Conservation (phyloP, 2,113 vertebrate species). For the Alethe diademata region DNA sequence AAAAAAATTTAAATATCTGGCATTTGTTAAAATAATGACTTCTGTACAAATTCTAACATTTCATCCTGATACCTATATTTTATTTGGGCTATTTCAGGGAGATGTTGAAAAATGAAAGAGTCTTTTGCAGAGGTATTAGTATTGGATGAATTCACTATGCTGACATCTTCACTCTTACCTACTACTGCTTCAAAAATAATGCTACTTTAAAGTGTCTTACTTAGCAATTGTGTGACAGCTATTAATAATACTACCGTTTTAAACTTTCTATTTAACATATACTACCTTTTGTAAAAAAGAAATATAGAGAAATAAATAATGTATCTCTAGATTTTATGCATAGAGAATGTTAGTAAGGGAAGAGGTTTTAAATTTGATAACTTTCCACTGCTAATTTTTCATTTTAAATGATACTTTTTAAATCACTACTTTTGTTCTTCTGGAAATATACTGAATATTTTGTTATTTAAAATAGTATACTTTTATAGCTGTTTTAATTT, state of each 20-base stretch:
- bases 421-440: constrained; percentile 54
- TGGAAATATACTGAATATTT: constrained; percentile 56
- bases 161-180: constrained; percentile 2
- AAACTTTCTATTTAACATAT: constrained; percentile 47
- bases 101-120: neutral
- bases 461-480: constrained; percentile 64
- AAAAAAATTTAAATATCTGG: neutral
- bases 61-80: neutral
- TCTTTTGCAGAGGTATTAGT: neutral
- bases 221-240: constrained; percentile 23
- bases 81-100: neutral
- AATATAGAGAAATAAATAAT: neutral
- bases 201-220: constrained; percentile 28
- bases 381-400: constrained; percentile 28
- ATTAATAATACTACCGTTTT: constrained; percentile 15
- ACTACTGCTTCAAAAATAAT: constrained; percentile 18
- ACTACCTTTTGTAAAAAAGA: constrained; percentile 36
- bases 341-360: constrained; percentile 49
- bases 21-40: neutral
- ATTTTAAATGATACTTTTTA: constrained; percentile 41
- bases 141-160: neutral
- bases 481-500: constrained; percentile 63
- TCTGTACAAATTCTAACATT: neutral
- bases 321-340: constrained; percentile 39
- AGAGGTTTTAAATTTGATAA: constrained; percentile 28